Evolutionary conservation across 2,797 vertebrate genomes (phyloP).

Genomic region (Siniperca undulata): DNA sequence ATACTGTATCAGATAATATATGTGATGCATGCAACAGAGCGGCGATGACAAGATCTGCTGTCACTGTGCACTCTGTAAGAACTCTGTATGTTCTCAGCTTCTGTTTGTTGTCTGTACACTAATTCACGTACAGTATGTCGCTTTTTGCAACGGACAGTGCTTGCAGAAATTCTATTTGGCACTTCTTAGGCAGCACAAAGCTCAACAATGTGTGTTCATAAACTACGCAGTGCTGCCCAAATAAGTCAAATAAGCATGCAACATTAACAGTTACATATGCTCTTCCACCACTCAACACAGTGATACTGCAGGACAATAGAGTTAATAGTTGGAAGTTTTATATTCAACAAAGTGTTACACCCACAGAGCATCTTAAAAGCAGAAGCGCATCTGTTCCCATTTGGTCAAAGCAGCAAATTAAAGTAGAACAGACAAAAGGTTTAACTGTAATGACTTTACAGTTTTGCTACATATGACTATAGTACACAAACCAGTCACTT

Average conservation of each 20-base stretch:
- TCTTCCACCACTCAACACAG: neutral
- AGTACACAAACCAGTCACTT: neutral
- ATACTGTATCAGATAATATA: neutral
- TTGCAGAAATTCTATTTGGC: neutral
- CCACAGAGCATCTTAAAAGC: neutral
- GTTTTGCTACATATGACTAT: neutral
- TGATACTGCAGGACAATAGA: neutral
- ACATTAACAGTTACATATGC: neutral
- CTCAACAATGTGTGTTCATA: neutral
- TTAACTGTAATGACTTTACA: neutral
- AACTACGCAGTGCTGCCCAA: neutral
- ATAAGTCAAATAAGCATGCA: neutral
- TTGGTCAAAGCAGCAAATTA: conserved; percentile 1
- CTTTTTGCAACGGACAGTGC: neutral
- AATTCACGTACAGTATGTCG: accelerated
- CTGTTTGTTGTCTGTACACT: too few relatives aligned
- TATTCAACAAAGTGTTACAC: neutral
- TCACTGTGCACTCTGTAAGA: neutral
- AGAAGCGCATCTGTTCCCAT: neutral
- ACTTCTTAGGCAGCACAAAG: neutral
- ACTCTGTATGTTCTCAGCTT: neutral
- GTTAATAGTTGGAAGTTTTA: neutral
- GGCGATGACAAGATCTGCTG: neutral
- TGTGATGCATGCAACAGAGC: neutral
- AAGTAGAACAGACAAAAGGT: neutral